Evolutionary conservation across 2,113 vertebrate genomes (phyloP).

Genomic region (Trinectes maculatus): DNA sequence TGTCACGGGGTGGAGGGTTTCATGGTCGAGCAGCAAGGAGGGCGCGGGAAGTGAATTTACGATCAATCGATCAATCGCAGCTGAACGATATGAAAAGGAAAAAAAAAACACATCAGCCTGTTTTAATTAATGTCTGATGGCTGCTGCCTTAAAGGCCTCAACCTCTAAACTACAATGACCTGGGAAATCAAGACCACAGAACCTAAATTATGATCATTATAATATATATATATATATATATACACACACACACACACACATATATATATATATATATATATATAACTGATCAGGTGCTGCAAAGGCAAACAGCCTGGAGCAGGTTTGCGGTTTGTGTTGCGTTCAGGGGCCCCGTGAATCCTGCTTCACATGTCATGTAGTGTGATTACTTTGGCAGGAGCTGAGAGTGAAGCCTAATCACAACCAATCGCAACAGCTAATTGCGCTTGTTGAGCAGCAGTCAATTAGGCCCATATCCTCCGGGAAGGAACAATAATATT

Average conservation of each 20-base stretch:
- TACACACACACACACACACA: too few species aligned
- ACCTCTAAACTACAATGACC: neutral
- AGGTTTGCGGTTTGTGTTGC: conserved; percentile 3
- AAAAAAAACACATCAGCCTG: conserved; percentile 2
- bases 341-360: conserved; percentile 13
- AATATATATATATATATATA: too few species aligned
- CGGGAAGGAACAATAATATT: conserved; percentile 60
- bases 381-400: conserved; percentile 63
- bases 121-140: conserved; percentile 4
- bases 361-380: conserved; percentile 46
- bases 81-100: too few species aligned
- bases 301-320: too few species aligned
- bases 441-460: conserved; percentile 61
- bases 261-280: neutral
- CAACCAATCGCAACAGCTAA: conserved; percentile 35
- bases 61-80: too few species aligned
- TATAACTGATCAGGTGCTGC: too few species aligned
- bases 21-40: too few species aligned
- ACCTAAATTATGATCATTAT: too few species aligned
- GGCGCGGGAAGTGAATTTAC: too few species aligned
- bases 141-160: neutral
- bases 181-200: too few species aligned
- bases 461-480: conserved; percentile 50
- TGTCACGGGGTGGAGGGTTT: too few species aligned
- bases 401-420: conserved; percentile 48